Evolutionary conservation across 2,888 invertebrate species (phyloP).

Genomic region (Saturnia japonica): DNA sequence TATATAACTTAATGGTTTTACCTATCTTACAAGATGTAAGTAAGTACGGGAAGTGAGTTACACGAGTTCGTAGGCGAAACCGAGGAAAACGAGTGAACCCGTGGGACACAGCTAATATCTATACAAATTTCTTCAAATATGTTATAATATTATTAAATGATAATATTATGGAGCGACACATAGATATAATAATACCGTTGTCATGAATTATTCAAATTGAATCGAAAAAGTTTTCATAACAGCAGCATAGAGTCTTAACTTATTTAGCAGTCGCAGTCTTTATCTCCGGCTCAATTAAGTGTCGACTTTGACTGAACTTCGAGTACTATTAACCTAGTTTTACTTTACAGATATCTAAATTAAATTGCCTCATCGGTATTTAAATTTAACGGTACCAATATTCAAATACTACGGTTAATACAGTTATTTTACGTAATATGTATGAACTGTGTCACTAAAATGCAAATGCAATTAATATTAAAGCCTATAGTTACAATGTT

Average conservation of each 20-base stretch:
- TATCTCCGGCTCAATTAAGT: slow-evolving; percentile 46
- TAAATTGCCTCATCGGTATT: neutral
- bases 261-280: slow-evolving; percentile 46
- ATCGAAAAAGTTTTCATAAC: slow-evolving; percentile 53
- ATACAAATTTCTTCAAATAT: neutral
- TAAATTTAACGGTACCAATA: neutral
- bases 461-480: no score
- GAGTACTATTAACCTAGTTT: slow-evolving; percentile 48
- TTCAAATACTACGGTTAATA: neutral
- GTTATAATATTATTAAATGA: neutral
- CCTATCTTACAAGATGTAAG: no score
- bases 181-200: neutral
- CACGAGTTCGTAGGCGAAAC: no score
- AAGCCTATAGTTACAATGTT: no score
- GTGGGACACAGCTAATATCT: neutral
- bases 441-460: no score
- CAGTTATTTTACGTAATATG: neutral
- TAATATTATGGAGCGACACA: neutral
- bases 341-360: slow-evolving; percentile 25
- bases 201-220: slow-evolving; percentile 56
- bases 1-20: no score
- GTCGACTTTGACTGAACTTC: slow-evolving; percentile 45
- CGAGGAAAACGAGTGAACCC: no score
- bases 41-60: no score
- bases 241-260: slow-evolving; percentile 45